Base-by-base conservation (phyloP, 1,140 invertebrate species). In the Notospermus geniculatus region DNA sequence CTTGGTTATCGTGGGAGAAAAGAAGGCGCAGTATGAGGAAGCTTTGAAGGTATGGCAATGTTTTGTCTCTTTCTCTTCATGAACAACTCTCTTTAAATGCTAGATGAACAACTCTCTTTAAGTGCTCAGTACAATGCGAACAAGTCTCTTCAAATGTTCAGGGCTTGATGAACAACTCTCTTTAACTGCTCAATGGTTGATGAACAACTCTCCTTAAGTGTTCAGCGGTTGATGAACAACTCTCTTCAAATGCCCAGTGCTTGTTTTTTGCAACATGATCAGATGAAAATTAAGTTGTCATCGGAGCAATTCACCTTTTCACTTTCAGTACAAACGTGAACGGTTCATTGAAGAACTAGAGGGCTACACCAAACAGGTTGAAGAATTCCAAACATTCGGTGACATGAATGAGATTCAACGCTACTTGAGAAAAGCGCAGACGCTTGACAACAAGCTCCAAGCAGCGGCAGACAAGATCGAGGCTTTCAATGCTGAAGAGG, bases 401-500 rank as follows among this genome's bases (percentile, higher is more conserved):
- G 91, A 95, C 65, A 85, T 95, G n/a, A 86, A 89, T 19, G 88
- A 94, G 54, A 84, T 97, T 45, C 84, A 88, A 28, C 88, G 89
- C 67, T 98, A 98, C 77, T 86, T 92, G 28, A 88, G 88, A 39
- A 89, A 92, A 60, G 90, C 93, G 0, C 85, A 85, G 13, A 82
- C 85, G 41, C 76, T 97, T 0, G 88, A 95, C 72, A 84, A 87
- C 62, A 89, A 85, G 75, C 82, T 88, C 11, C 76, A 83, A 60
- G 72, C 79, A 57, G 93, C 92, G 11, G 86, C 92, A 74, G 86
- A 88, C 41, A 90, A 86, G 66, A 94, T 96, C 60, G 90, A 95
- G 71, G 84, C 87, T 59, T 95, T 97, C 68, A 98, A 98, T 77
- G 88, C 88, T 73, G 95, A 98, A 77, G 95, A 98, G 78, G 84